Conservation (phyloP, 2,113 vertebrate species). For the Hemiprocne comata region DNA sequence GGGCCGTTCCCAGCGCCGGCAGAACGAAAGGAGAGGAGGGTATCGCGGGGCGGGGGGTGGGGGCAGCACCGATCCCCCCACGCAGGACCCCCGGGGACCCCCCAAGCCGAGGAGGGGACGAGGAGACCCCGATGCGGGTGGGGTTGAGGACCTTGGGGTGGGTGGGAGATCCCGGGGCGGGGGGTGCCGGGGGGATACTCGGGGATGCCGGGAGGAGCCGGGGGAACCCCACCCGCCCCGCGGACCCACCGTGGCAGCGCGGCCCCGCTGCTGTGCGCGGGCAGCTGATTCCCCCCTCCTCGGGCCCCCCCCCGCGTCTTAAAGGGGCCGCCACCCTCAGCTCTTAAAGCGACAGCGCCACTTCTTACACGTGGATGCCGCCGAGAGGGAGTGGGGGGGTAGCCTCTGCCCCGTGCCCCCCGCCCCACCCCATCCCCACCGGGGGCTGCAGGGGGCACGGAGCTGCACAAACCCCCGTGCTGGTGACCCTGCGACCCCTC, state of each 20-base stretch:
- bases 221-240: background rate
- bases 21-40: too few species aligned
- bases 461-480: background rate
- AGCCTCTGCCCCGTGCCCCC: too few species aligned
- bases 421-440: too few species aligned
- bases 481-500: rapidly evolving
- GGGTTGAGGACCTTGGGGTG: too few species aligned
- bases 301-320: background rate
- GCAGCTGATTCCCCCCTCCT: background rate
- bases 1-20: background rate
- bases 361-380: too few species aligned
- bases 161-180: too few species aligned
- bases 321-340: constrained; percentile 5
- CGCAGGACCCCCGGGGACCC: background rate
- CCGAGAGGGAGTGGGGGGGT: background rate
- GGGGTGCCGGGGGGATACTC: background rate
- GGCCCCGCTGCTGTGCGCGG: background rate
- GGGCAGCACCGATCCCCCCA: background rate
- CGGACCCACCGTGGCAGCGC: background rate
- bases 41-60: background rate
- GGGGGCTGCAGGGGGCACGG: too few species aligned
- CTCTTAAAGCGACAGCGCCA: constrained; percentile 21
- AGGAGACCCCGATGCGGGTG: background rate
- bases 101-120: background rate
- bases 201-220: background rate